These are phyloP conservation scores for Frankliniella intonsa DNA, from an alignment of 2,888 invertebrate genomes.

Conservation along the genomic window DNA sequence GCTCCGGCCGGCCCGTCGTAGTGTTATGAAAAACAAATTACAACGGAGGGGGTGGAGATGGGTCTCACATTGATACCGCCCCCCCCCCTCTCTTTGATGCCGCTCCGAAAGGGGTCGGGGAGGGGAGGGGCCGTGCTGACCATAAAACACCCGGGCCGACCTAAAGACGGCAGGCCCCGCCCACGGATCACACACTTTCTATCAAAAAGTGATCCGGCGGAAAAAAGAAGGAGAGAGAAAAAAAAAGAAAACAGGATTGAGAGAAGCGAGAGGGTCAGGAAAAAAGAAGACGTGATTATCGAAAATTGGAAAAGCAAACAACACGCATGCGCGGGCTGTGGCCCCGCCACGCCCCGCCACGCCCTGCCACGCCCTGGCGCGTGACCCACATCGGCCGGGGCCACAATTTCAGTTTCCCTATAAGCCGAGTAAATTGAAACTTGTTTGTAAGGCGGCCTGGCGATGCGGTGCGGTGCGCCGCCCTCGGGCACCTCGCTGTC, in stretches of 20 bases:
- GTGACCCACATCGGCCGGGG: background rate
- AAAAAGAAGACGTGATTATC: no score
- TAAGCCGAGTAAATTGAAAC: background rate
- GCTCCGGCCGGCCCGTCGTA: background rate
- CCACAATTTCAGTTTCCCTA: background rate
- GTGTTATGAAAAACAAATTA: constrained; percentile 9
- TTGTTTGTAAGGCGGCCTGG: background rate
- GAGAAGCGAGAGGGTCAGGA: no score
- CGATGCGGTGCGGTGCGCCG: background rate
- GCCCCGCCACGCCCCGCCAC: no score
- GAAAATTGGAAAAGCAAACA: no score
- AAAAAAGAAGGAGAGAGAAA: no score
- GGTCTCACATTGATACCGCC: background rate
- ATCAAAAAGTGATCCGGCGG: no score
- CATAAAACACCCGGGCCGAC: background rate
- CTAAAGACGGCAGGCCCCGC: background rate
- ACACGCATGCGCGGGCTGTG: no score
- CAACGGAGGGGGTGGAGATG: background rate
- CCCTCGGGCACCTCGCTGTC: no score
- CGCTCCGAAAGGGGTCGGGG: background rate
- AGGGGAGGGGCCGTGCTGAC: background rate
- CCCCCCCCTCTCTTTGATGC: background rate
- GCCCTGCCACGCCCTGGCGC: background rate
- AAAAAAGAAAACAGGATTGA: no score
- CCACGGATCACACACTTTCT: background rate